These are phyloP conservation scores for Frankliniella fusca DNA, from an alignment of 2,888 invertebrate species.

Conservation along the genomic window DNA sequence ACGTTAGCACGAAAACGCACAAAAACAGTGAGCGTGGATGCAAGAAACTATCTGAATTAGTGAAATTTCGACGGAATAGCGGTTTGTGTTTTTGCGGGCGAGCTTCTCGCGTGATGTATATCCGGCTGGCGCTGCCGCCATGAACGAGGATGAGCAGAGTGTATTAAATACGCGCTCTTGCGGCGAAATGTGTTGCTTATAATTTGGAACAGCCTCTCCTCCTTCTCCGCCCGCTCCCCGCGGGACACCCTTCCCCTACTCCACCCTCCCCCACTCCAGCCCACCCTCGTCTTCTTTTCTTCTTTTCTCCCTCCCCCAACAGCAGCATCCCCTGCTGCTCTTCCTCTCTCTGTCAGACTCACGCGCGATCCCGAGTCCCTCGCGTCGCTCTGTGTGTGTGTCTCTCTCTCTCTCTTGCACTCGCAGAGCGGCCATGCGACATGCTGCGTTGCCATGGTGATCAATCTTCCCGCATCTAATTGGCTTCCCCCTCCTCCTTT, in stretches of 20 bases:
- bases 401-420: not conserved
- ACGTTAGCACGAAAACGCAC: no score
- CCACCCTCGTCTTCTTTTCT: not conserved
- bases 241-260: not conserved
- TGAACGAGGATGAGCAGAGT: not conserved
- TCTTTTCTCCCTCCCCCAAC: not conserved
- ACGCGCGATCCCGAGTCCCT: no score
- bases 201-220: not conserved
- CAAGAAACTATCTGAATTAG: no score
- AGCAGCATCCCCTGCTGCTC: not conserved
- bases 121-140: no score
- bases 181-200: not conserved
- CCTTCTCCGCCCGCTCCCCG: not conserved
- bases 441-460: constrained; percentile 18
- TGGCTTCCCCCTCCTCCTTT: not conserved
- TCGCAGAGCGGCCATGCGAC: not conserved
- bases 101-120: no score
- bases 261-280: not conserved
- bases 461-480: constrained; percentile 10
- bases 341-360: not conserved
- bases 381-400: no score
- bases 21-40: no score
- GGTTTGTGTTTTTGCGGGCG: no score
- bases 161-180: not conserved
- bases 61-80: no score